Evolutionary conservation across 2,113 vertebrate species (phyloP).

Genomic region (Archilochus colubris): DNA sequence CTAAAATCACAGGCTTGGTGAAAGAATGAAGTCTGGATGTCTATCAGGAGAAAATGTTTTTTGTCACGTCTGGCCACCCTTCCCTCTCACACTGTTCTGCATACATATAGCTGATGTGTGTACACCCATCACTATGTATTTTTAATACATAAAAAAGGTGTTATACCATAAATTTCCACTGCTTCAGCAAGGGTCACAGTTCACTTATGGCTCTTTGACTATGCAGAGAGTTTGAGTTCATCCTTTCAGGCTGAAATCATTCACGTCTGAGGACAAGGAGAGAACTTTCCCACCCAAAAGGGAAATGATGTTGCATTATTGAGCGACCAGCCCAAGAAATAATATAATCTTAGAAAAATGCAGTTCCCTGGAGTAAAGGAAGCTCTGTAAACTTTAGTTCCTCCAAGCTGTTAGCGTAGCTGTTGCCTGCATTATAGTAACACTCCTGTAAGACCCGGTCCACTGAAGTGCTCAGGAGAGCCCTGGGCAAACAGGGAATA

Average conservation of each 20-base stretch:
- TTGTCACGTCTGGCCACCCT: neutral
- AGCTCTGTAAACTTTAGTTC: conserved; percentile 65
- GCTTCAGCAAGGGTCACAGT: neutral
- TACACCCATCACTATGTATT: neutral
- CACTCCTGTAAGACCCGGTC: neutral
- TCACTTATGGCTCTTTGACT: neutral
- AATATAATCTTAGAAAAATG: conserved; percentile 83
- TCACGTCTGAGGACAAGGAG: conserved; percentile 59
- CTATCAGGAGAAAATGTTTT: neutral
- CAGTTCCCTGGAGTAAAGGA: conserved; percentile 74
- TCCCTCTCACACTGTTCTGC: neutral
- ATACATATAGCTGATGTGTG: neutral
- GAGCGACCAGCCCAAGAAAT: conserved; percentile 75
- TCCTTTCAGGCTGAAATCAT: conserved; percentile 70
- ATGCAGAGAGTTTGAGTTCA: neutral
- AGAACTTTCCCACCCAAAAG: conserved; percentile 80
- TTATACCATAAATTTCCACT: neutral
- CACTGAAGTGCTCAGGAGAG: neutral
- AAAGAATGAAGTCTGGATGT: neutral
- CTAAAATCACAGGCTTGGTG: neutral
- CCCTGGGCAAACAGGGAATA: neutral
- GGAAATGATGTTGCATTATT: conserved; percentile 75
- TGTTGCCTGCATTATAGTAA: conserved; percentile 52
- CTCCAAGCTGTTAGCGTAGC: conserved; percentile 58
- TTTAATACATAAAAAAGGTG: neutral